Evolutionary conservation across 2,888 invertebrate genomes (phyloP).

Genomic region (Autographa gamma): DNA sequence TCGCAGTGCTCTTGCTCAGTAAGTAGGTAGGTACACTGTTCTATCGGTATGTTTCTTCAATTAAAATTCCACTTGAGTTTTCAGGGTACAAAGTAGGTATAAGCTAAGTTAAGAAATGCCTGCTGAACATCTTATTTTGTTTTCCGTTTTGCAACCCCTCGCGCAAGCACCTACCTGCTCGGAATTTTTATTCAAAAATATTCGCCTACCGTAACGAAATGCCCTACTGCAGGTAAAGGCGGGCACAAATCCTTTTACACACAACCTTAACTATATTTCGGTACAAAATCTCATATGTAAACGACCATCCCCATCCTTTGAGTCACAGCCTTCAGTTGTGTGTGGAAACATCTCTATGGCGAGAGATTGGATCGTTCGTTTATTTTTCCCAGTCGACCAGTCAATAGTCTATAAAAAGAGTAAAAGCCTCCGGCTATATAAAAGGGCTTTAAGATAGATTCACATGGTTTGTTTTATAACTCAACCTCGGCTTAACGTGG

Average conservation of each 20-base stretch:
- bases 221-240: background rate
- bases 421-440: constrained; percentile 61
- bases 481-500: constrained; percentile 48
- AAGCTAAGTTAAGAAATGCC: too few relatives aligned
- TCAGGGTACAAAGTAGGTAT: too few relatives aligned
- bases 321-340: constrained; percentile 45
- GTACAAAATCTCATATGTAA: constrained; percentile 31
- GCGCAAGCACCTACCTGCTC: background rate
- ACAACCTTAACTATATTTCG: constrained; percentile 5
- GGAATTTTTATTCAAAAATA: background rate
- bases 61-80: too few relatives aligned
- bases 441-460: constrained; percentile 63
- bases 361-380: constrained; percentile 58
- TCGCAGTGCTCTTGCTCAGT: background rate
- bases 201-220: background rate
- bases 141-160: too few relatives aligned
- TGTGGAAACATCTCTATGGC: constrained; percentile 54
- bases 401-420: constrained; percentile 59
- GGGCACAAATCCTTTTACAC: background rate
- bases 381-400: constrained; percentile 57
- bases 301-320: constrained; percentile 21
- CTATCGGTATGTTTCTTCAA: too few relatives aligned
- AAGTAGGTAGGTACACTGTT: too few relatives aligned
- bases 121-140: too few relatives aligned
- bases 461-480: constrained; percentile 63